These are phyloP conservation scores for Mallotus villosus DNA, from an alignment of 2,797 vertebrate genomes.

Conservation along the genomic window DNA sequence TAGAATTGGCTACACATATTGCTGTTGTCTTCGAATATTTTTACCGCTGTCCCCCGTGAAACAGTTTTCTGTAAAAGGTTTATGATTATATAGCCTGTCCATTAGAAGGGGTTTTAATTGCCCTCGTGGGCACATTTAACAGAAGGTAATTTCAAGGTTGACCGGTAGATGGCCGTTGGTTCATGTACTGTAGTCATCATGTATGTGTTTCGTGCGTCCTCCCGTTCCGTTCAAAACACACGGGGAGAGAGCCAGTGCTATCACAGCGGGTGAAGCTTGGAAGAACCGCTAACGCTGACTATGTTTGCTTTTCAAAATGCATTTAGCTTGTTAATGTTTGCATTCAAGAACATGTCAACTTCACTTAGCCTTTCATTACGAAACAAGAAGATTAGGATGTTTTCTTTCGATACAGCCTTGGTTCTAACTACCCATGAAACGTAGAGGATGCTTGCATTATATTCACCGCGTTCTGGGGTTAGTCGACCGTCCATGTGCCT, in stretches of 20 bases:
- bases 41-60: no score
- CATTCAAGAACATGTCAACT: not conserved
- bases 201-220: constrained; percentile 19
- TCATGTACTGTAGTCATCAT: constrained; percentile 19
- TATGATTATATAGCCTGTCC: not conserved
- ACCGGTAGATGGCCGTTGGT: constrained; percentile 66
- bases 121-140: not conserved
- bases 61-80: no score
- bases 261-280: constrained; percentile 35
- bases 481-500: constrained; percentile 19
- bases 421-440: not conserved
- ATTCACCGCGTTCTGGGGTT: constrained; percentile 1
- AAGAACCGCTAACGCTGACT: not conserved
- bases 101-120: not conserved
- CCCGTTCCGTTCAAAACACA: constrained; percentile 14
- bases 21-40: no score
- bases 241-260: constrained; percentile 30
- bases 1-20: no score
- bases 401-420: not conserved
- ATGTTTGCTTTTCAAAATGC: no score
- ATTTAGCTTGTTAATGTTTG: not conserved
- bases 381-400: not conserved
- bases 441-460: constrained; percentile 24
- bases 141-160: constrained; percentile 32
- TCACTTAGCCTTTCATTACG: not conserved